These are phyloP conservation scores for Cheilosia impressa DNA, from an alignment of 2,888 invertebrate genomes.

Conservation along the genomic window DNA sequence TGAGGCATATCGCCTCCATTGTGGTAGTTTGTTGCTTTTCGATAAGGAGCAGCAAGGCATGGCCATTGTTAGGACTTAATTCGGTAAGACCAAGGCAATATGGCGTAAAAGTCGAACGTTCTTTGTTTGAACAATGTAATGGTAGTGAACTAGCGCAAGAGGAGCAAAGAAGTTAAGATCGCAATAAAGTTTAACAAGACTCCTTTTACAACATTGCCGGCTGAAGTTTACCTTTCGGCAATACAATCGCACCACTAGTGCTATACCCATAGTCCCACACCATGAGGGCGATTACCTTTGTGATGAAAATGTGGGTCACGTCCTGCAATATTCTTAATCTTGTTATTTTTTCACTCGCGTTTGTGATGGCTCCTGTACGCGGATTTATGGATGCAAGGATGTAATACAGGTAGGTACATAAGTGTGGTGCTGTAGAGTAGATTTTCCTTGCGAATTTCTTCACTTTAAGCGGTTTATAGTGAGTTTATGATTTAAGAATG, in stretches of 20 bases:
- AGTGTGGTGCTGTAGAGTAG: not conserved
- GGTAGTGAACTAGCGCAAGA: slow-evolving; percentile 20
- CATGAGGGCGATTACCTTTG: slow-evolving; percentile 49
- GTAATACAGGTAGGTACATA: not conserved
- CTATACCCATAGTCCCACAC: not conserved
- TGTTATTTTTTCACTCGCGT: slow-evolving; percentile 29
- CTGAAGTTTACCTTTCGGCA: slow-evolving; percentile 19
- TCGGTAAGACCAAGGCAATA: slow-evolving; percentile 11
- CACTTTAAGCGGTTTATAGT: slow-evolving; percentile 10
- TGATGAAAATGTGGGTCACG: slow-evolving; percentile 64
- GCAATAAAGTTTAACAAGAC: slow-evolving; percentile 49
- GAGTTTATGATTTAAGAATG: not conserved
- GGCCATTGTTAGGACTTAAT: slow-evolving; percentile 26
- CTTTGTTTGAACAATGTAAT: slow-evolving; percentile 35
- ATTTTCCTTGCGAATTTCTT: slow-evolving; percentile 16
- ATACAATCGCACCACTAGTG: slow-evolving; percentile 8
- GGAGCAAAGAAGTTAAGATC: slow-evolving; percentile 41
- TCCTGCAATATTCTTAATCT: slow-evolving; percentile 63
- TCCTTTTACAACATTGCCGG: slow-evolving; percentile 30
- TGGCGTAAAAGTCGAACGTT: slow-evolving; percentile 11
- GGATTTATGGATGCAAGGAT: not conserved
- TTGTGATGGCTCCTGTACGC: slow-evolving; percentile 1
- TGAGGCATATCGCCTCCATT: not conserved
- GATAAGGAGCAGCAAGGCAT: slow-evolving; percentile 6
- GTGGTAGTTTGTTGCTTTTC: slow-evolving; percentile 13